Evolutionary conservation across 2,113 vertebrate species (phyloP).

Genomic region (Pseudopipra pipra): DNA sequence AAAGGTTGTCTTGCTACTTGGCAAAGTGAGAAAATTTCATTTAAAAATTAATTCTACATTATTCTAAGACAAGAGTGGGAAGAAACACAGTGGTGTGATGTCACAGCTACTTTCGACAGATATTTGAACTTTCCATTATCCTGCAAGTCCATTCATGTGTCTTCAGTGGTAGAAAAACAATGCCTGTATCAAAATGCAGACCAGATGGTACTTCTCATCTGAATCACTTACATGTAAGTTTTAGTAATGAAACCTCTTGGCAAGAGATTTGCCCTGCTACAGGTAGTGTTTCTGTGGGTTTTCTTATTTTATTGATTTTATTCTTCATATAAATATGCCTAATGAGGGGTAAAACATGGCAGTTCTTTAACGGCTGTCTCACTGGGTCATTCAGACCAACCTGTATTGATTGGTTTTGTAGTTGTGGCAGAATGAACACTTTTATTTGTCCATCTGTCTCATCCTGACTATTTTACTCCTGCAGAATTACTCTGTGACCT

Average conservation of each 20-base stretch:
- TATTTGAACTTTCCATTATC: background rate
- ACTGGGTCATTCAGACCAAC: background rate
- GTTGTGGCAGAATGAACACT: background rate
- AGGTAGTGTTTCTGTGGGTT: background rate
- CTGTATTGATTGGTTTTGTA: background rate
- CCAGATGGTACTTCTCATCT: background rate
- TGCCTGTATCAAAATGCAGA: background rate
- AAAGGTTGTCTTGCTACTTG: background rate
- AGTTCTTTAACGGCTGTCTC: background rate
- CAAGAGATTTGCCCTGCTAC: background rate
- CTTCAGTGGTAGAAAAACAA: background rate
- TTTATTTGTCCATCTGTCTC: background rate
- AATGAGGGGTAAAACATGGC: background rate
- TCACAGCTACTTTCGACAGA: background rate
- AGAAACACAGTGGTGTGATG: background rate
- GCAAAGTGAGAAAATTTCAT: background rate
- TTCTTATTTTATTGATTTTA: background rate
- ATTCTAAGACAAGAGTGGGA: background rate
- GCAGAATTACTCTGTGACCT: background rate
- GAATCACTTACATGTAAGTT: background rate
- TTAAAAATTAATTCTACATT: background rate
- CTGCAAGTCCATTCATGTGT: background rate
- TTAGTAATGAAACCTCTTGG: background rate
- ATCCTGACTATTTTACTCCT: background rate
- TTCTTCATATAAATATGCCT: background rate